Evolutionary conservation across 2,113 vertebrate genomes (phyloP), one percentile per base, ranked within the genome.

Genomic region (Misgurnus anguillicaudatus): DNA sequence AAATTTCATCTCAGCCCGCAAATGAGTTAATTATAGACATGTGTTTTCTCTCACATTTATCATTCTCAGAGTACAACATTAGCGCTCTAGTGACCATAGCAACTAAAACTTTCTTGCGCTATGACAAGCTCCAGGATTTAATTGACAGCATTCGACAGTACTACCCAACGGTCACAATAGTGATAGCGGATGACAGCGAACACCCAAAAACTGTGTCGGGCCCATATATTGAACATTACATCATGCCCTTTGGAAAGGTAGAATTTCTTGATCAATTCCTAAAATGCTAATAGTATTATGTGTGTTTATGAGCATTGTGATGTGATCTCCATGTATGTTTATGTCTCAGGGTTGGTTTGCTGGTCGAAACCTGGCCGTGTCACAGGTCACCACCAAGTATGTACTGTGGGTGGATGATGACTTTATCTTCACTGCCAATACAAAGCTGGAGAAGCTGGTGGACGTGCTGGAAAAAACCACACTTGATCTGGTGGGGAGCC

Each of bases 191-290:
- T 0, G 96, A 98, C 89, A 97, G 93, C 19, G 90, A 93, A 85
- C 89, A 91, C 19, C 94, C 94, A 0, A 87, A 95, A 89, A 88
- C 84, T 6, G 81, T 98, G 68, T 90, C 88, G 0, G 95, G 94
- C 1, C 92, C 94, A 21, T 84, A 94, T 85, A 91, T 96, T 0
- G 95, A 98, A 80, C 96, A 98, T 78, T 98, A 96, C 91, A 92
- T 95, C 87, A 97, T 97, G 96, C 96, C 96, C 3, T 97, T 95
- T 60, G 94, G 94, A 87, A 97, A 97, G 95, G 96, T 97, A 84
- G 61, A 51, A 17, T 5, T 64, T 24, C 17, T 9, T 41, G 11
- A 45, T 4, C 36, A 5, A 39, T 60, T 42, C 19, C 38, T 73
- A 57, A 57, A 57, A 66, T 62, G 16, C 17, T 36, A 69, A 42